Percentiles rank a stretch among this genome's conserved stretches.
These are phyloP conservation scores for Capra hircus DNA, from an alignment of 2,113 vertebrate genomes.

Conservation along the genomic window DNA sequence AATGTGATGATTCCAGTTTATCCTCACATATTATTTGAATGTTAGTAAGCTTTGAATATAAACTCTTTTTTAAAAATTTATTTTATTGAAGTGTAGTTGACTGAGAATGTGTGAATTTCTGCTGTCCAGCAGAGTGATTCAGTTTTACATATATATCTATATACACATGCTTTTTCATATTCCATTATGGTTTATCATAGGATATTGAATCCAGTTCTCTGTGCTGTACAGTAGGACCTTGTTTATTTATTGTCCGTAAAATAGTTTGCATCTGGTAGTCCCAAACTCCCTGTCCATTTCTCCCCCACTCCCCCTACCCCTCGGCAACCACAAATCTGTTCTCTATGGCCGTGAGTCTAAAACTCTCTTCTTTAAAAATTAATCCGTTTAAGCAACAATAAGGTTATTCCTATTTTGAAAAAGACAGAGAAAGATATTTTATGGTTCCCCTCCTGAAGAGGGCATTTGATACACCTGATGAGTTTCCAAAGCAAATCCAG, in stretches of 20 bases:
- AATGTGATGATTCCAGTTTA: not conserved
- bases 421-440: not conserved
- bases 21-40: not conserved
- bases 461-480: not conserved
- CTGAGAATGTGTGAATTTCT: not conserved
- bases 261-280: not conserved
- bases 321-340: not conserved
- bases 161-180: not conserved
- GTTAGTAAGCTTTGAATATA: not conserved
- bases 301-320: not conserved
- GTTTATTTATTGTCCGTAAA: not conserved
- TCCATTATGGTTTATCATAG: not conserved
- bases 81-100: not conserved
- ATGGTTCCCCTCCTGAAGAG: not conserved
- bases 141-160: not conserved
- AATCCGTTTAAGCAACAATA: conserved; percentile 11
- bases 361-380: not conserved
- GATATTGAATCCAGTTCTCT: not conserved
- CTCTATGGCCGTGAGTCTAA: not conserved
- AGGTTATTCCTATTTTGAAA: conserved; percentile 15
- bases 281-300: not conserved
- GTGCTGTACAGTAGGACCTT: not conserved
- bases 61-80: not conserved
- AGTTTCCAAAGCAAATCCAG: not conserved
- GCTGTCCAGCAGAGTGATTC: not conserved